Percentiles rank a stretch among this genome's conserved stretches.
phyloP scores from a whole-genome alignment of 2,113 vertebrate species.

The Mohoua ochrocephala region DNA sequence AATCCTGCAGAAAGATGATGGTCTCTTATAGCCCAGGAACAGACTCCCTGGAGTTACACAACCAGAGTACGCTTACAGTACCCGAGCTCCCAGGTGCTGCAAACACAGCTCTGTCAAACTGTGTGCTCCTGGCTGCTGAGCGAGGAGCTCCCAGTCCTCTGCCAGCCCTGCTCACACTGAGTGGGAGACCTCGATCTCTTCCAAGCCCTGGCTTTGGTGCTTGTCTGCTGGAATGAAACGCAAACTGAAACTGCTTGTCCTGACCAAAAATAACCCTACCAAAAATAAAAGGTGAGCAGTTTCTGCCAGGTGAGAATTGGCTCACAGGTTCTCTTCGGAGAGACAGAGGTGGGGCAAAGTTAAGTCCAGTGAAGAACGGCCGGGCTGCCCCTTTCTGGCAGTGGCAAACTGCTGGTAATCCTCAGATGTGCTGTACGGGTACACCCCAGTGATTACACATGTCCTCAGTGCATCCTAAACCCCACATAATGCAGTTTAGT shows the following conservation, averaged over 20 bases:
- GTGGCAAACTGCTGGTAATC: not conserved
- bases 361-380: rapidly evolving
- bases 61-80: not conserved
- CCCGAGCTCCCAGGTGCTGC: not conserved
- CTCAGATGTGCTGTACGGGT: not conserved
- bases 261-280: not conserved
- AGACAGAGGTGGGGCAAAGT: not conserved
- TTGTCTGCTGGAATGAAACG: not conserved
- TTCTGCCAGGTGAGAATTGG: not conserved
- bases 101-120: not conserved
- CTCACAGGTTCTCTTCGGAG: not conserved
- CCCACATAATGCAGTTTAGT: not conserved
- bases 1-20: not conserved
- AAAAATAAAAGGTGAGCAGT: not conserved
- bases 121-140: not conserved
- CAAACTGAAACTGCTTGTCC: not conserved
- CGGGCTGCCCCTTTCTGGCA: not conserved
- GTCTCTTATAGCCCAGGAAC: not conserved
- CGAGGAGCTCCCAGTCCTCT: not conserved
- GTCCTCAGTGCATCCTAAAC: not conserved
- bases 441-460: rapidly evolving
- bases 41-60: not conserved
- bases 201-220: not conserved
- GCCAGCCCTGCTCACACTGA: not conserved
- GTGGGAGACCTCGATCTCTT: rapidly evolving